Evolutionary conservation across 2,113 vertebrate genomes (phyloP).

Genomic region (Onychostoma macrolepis): DNA sequence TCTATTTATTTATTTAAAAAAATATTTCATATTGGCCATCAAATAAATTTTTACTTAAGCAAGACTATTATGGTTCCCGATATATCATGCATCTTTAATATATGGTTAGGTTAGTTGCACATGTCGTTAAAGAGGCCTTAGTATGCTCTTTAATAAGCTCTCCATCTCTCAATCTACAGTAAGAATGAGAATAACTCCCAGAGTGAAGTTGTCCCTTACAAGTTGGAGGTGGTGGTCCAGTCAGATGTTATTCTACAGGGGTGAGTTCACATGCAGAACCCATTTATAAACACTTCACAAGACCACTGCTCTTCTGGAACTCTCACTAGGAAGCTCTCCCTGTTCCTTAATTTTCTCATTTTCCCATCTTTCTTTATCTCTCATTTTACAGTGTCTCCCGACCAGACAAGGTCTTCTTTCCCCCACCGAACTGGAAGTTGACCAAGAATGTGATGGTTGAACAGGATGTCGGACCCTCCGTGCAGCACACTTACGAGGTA

Average conservation of each 20-base stretch:
- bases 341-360: slow-evolving; percentile 47
- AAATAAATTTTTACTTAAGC: not conserved
- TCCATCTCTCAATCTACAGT: slow-evolving; percentile 68
- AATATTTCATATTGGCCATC: not conserved
- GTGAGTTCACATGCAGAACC: slow-evolving; percentile 73
- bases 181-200: slow-evolving; percentile 94
- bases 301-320: slow-evolving; percentile 42
- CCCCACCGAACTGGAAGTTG: slow-evolving; percentile 78
- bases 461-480: slow-evolving; percentile 81
- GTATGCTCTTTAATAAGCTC: not conserved
- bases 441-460: slow-evolving; percentile 73
- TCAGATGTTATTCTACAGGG: slow-evolving; percentile 83
- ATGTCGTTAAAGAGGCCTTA: not conserved
- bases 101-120: not conserved
- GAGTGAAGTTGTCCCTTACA: slow-evolving; percentile 82
- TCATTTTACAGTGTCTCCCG: slow-evolving; percentile 80
- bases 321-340: slow-evolving; percentile 11
- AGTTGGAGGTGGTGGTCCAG: slow-evolving; percentile 81
- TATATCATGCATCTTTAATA: not conserved
- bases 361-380: not conserved
- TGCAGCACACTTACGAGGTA: slow-evolving; percentile 91
- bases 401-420: slow-evolving; percentile 86
- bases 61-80: not conserved
- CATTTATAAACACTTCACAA: not conserved
- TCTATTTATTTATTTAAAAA: not conserved